Base-by-base conservation (phyloP, 2,888 invertebrate genomes). In the Leucophora obtusa region DNA sequence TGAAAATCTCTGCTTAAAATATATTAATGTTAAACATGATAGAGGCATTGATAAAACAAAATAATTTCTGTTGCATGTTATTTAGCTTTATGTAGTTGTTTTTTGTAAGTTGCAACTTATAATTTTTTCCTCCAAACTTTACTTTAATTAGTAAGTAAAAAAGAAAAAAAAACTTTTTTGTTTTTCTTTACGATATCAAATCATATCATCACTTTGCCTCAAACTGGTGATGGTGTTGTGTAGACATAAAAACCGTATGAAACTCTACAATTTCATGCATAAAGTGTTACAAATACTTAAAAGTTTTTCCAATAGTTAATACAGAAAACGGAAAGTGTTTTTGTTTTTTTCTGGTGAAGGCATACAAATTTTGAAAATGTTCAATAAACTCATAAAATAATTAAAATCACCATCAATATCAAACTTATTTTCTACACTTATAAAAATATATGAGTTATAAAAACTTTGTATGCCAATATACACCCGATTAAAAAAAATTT, bases 311-410 rank as follows among this genome's bases (percentile, higher is more conserved):
- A 6, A 28, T 15, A 17, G n/a, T 51, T 68, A 14, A 11, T 71
- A 71, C 21, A 70, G 17, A 68, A 75, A 75, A 73, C 69, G 70
- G 79, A 79, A 70, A 79, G 74, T 79, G 65, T 74, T 74, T 62
- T 63, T 71, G n/a, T 18, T 68, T 28, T 28, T 4, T 28, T 9
- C 28, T 24, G 53, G 50, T 47, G 72, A 53, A 56, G 62, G 72
- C 51, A 51, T 72, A 66, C 51, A 51, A 47, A 65, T 47, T 6
- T 14, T 47, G 14, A 47, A 47, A n/a, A 47, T n/a, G 14, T n/a
- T 47, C 43, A 47, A 47, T 1, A 47, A 47, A 47, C 43, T n/a
- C 43, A 47, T 47, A 6, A 47, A 47, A 47, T 38, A 38, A 38
- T 11, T 0, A 38, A 38, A 0, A 65, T 73, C 56, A 65, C 50